Base-by-base conservation (phyloP, 2,113 vertebrate genomes). In the Thymallus thymallus region DNA sequence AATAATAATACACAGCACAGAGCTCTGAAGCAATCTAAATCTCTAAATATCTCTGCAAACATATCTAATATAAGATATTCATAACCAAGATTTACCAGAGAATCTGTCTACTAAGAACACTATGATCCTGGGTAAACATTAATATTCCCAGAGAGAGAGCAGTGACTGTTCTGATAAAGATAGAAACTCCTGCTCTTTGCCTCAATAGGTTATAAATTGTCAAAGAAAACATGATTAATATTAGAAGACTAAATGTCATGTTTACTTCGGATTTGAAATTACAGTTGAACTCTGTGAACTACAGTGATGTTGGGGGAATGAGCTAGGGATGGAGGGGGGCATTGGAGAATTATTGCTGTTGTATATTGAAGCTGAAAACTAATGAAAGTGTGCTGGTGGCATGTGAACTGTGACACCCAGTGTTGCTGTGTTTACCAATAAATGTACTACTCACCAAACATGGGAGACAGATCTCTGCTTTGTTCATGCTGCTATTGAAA, bases 61-160 rank as follows among this genome's bases (percentile, higher is more conserved):
- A 51, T 51, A 51, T 16, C 48, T 51, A 51, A 51, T 51, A 1
- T 51, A 51, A 51, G 4, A 51, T 51, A 60, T 60, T 60, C 56
- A 60, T 60, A 60, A 23, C 20, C n/a, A 6, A 23, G 56, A 7
- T 60, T 60, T 22, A 60, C 7, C 56, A 22, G 18, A 60, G 5
- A 6, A 60, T 60, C 56, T 7, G 10, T 60, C n/a, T 60, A 22
- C 56, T 22, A 10, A 60, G 20, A 60, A 16, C 23, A n/a, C 20
- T 60, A 22, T 60, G 56, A 60, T 60, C 56, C 56, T 51, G 56
- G 56, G 56, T 60, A 60, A 60, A 60, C 56, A 23, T n/a, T n/a
- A 22, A 60, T 60, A 22, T 60, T 23, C n/a, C 56, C 56, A 23
- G 20, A 60, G 56, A 60, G 18, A n/a, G 56, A 6, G 56, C n/a